A percentile compares a stretch with the other conserved stretches of the same genome.
Evolutionary conservation across 2,113 vertebrate genomes (phyloP).

Genomic region (Corythornis cristatus): DNA sequence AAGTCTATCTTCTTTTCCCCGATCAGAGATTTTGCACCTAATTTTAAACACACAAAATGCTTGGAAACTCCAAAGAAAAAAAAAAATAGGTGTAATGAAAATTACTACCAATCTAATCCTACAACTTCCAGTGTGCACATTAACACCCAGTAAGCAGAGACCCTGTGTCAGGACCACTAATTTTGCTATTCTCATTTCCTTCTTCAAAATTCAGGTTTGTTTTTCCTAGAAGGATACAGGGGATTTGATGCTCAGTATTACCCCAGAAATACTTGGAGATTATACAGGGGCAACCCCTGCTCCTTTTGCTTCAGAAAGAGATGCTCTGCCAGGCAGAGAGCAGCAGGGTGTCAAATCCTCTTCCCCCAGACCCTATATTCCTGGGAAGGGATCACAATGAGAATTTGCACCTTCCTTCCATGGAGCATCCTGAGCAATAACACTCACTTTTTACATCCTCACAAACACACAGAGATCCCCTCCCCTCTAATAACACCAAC

Average conservation of each 20-base stretch:
- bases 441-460: not conserved
- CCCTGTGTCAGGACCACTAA: not conserved
- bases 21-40: not conserved
- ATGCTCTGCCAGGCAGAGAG: not conserved
- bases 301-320: not conserved
- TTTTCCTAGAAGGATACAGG: not conserved
- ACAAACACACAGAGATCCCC: not conserved
- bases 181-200: not conserved
- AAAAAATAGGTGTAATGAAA: not conserved
- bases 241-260: not conserved
- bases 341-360: not conserved
- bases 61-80: not conserved
- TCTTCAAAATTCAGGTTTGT: not conserved
- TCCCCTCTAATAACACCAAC: not conserved
- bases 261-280: not conserved
- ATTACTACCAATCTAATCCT: not conserved
- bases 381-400: not conserved
- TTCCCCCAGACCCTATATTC: no score
- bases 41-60: not conserved
- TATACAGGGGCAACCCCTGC: not conserved
- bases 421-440: no score
- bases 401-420: not conserved
- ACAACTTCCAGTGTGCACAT: accelerated
- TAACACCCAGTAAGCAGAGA: accelerated
- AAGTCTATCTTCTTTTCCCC: not conserved